Evolutionary conservation across 2,113 vertebrate genomes (phyloP), one percentile per base, ranked within the genome.

Genomic region (Pelobates fuscus): DNA sequence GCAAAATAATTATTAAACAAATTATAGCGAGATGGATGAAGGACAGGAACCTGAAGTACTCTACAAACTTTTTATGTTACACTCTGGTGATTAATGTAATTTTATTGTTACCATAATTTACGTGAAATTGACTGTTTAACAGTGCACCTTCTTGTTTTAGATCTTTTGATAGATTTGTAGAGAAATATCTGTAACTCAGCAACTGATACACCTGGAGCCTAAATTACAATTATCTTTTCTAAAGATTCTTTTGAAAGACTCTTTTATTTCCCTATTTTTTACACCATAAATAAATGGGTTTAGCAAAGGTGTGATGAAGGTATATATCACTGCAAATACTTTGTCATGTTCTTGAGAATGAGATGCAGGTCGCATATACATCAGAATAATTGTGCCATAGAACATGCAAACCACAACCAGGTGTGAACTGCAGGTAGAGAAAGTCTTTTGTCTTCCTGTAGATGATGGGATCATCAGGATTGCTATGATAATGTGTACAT

Each of bases 261-360:
- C 65, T 14, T 70, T 80, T 15, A 80, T 67, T 25, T 80, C 75
- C 25, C 20, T 64, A 20, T 70, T 80, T 60, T 67, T 78, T 26
- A 80, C 25, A 17, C 76, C 66, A n/a, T 80, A 78, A 43, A 78
- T 78, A 11, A 80, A 70, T 8, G 77, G 77, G 21, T 80, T 80
- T 62, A 80, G 44, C 14, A 73, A 20, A 12, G 66, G 61, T 0
- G 67, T 67, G 10, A 78, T 66, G 6, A 67, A 73, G 1, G 43
- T 65, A 71, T 76, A 74, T 37, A 67, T 32, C 3, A 71, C 14
- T 25, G 71, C 37, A 41, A 70, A 64, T 25, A 59, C 55, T 30
- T 78, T 74, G 24, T 75, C 68, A 24, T 70, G 26, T 10, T 61
- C 54, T 32, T 66, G 63, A 17, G 76, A 37, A 7, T 68, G 49